Evolutionary conservation across 2,797 vertebrate genomes (phyloP).

Genomic region (Peromyscus attwateri): DNA sequence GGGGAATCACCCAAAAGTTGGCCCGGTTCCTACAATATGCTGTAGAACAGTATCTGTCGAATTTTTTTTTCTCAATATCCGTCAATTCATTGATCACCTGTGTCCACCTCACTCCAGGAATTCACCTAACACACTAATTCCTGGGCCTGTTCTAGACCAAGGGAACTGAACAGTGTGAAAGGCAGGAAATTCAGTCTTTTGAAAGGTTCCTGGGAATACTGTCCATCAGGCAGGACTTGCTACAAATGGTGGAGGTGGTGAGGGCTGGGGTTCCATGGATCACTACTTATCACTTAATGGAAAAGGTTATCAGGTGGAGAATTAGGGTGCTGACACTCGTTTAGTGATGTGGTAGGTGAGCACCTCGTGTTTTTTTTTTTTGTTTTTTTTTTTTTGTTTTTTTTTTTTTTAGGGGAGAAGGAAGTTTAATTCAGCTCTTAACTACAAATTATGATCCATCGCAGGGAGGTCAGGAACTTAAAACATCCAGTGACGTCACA

Average conservation of each 20-base stretch:
- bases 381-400: no score
- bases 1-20: conserved; percentile 81
- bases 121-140: conserved; percentile 42
- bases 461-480: no score
- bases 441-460: no score
- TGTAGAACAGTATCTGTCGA: not conserved
- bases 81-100: not conserved
- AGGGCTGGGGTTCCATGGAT: not conserved
- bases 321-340: not conserved
- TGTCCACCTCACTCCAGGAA: not conserved
- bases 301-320: not conserved
- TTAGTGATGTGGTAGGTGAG: not conserved
- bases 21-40: conserved; percentile 41
- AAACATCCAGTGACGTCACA: no score
- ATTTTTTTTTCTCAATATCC: not conserved
- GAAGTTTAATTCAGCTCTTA: no score
- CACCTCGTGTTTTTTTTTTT: not conserved
- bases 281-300: not conserved
- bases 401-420: no score
- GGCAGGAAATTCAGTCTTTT: not conserved
- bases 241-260: not conserved
- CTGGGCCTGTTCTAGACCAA: not conserved
- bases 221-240: not conserved
- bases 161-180: not conserved
- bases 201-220: not conserved